Evolutionary conservation across 2,113 vertebrate genomes (phyloP).

Genomic region (Spea multiplicata): DNA sequence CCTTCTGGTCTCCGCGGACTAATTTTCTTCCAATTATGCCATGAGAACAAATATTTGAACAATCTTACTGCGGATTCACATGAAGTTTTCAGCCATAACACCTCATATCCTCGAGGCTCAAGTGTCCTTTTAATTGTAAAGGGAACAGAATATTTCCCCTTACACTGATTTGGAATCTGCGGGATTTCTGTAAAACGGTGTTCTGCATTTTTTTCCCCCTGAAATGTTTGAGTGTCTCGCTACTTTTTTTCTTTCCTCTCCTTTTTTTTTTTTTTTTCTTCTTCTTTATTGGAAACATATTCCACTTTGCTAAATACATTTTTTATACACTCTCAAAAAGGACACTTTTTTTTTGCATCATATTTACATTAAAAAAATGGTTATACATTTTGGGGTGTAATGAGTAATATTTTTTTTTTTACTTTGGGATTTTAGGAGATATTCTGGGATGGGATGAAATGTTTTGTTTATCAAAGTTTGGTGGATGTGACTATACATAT

Average conservation of each 20-base stretch:
- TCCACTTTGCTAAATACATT: neutral
- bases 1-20: constrained; percentile 58
- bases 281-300: neutral
- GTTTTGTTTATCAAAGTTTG: too few species aligned
- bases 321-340: too few species aligned
- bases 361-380: too few species aligned
- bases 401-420: too few species aligned
- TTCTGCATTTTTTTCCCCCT: neutral
- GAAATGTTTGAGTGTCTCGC: neutral
- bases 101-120: constrained; percentile 61
- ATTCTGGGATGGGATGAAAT: too few species aligned
- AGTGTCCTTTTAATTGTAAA: constrained; percentile 59
- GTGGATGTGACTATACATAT: too few species aligned
- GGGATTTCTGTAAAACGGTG: constrained; percentile 50
- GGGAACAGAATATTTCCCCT: constrained; percentile 48
- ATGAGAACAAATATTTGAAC: constrained; percentile 71
- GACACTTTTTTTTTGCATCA: too few species aligned
- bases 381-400: too few species aligned
- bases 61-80: constrained; percentile 73
- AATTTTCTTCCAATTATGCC: constrained; percentile 64
- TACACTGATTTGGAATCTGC: constrained; percentile 53
- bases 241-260: neutral
- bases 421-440: too few species aligned
- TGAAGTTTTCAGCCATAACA: constrained; percentile 70
- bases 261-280: neutral